Conservation (phyloP, 2,888 invertebrate genomes). For the Lumbricus terrestris region DNA sequence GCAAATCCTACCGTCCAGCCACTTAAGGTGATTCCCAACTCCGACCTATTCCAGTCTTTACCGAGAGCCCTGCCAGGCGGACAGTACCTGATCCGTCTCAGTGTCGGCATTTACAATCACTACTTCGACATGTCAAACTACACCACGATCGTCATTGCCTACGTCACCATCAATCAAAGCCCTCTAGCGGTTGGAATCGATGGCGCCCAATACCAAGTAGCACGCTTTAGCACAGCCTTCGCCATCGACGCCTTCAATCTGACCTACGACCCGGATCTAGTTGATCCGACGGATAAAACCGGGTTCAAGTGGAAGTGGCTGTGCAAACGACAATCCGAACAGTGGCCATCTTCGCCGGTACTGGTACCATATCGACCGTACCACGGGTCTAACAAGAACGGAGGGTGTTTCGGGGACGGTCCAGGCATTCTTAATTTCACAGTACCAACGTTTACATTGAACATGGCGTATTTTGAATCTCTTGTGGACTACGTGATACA, state of each 20-base stretch:
- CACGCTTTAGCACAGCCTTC: background rate
- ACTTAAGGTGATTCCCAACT: background rate
- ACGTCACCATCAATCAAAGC: background rate
- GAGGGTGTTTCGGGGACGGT: constrained; percentile 33
- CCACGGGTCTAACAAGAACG: constrained; percentile 32
- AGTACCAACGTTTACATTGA: background rate
- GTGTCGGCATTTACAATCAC: background rate
- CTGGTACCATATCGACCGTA: background rate
- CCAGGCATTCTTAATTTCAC: background rate
- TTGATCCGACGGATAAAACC: constrained; percentile 34
- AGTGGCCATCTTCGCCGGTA: background rate
- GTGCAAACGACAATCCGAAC: constrained; percentile 30
- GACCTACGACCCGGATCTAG: constrained; percentile 39
- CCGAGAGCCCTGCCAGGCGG: background rate
- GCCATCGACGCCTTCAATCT: constrained; percentile 30
- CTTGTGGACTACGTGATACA: background rate
- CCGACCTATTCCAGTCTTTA: background rate
- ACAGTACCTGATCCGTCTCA: background rate
- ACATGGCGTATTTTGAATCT: background rate
- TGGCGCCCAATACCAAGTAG: background rate
- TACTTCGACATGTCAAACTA: constrained; percentile 6
- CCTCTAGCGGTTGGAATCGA: background rate
- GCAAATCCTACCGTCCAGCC: background rate
- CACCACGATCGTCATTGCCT: background rate
- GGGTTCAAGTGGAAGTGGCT: constrained; percentile 41